A percentile compares a stretch with the other conserved stretches of the same genome.
phyloP scores from a whole-genome alignment of 2,113 vertebrate species.

The Platycercus adscitus region DNA sequence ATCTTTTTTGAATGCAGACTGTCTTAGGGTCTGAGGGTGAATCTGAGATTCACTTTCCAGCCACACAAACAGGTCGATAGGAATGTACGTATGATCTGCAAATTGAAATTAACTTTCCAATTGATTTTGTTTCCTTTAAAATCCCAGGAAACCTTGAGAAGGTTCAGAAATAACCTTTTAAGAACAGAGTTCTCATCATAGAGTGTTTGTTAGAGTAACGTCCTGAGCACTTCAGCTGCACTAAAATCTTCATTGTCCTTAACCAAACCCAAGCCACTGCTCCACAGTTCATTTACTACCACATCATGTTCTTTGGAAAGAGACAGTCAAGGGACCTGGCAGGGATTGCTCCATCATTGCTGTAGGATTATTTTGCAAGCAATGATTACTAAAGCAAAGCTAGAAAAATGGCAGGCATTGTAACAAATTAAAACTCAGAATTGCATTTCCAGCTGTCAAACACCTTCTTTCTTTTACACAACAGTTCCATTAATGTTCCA shows the following conservation, averaged over 20 bases:
- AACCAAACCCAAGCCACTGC: background rate
- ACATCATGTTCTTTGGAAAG: fast-evolving
- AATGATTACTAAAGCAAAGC: background rate
- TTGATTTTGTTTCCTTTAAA: conserved; percentile 4
- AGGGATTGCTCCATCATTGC: background rate
- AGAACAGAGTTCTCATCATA: background rate
- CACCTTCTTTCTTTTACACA: conserved; percentile 16
- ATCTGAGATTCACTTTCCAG: background rate
- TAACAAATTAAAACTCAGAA: background rate
- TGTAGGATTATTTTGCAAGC: background rate
- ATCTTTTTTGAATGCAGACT: background rate
- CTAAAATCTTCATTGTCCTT: background rate
- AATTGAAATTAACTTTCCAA: conserved; percentile 19
- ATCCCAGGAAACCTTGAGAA: background rate
- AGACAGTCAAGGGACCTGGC: background rate
- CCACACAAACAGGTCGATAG: background rate
- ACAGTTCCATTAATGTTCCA: background rate
- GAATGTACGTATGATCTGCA: background rate
- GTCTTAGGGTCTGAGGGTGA: background rate
- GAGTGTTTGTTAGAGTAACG: background rate
- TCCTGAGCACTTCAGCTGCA: background rate
- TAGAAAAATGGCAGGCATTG: background rate
- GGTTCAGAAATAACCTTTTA: background rate
- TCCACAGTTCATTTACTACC: background rate
- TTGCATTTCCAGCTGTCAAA: conserved; percentile 39